Conservation (phyloP, 2,113 vertebrate genomes). For the Lagopus muta region DNA sequence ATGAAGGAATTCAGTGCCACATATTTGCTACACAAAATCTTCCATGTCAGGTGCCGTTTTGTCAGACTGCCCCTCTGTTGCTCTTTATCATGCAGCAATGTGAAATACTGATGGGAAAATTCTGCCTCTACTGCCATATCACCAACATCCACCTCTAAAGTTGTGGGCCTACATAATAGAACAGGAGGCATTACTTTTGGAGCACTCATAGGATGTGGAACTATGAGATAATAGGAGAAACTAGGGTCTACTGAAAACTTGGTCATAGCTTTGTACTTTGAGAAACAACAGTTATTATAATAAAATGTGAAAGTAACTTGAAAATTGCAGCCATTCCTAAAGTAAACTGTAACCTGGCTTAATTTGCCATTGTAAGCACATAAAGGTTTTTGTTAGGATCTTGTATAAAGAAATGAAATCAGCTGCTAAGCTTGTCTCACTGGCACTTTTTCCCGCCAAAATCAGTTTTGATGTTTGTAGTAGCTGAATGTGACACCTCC, state of each 20-base stretch:
- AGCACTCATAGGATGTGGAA: neutral
- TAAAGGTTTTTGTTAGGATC: neutral
- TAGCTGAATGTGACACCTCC: neutral
- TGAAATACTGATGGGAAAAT: neutral
- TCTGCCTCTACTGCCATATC: neutral
- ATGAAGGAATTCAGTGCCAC: neutral
- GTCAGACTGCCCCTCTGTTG: neutral
- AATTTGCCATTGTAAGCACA: neutral
- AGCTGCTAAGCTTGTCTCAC: neutral
- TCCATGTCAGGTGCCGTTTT: neutral
- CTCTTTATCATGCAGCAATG: neutral
- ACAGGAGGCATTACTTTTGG: neutral
- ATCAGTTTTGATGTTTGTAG: neutral
- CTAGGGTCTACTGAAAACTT: neutral
- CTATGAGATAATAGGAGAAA: neutral
- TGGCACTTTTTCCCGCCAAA: neutral
- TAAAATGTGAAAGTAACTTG: neutral
- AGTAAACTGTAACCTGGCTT: neutral
- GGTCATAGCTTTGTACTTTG: neutral
- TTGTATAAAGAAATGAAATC: neutral
- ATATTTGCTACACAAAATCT: neutral
- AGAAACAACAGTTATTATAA: neutral
- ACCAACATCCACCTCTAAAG: neutral
- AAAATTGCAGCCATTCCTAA: neutral
- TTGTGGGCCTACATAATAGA: neutral